Base-by-base conservation (phyloP, 1,140 invertebrate genomes). In the Magallana gigas region DNA sequence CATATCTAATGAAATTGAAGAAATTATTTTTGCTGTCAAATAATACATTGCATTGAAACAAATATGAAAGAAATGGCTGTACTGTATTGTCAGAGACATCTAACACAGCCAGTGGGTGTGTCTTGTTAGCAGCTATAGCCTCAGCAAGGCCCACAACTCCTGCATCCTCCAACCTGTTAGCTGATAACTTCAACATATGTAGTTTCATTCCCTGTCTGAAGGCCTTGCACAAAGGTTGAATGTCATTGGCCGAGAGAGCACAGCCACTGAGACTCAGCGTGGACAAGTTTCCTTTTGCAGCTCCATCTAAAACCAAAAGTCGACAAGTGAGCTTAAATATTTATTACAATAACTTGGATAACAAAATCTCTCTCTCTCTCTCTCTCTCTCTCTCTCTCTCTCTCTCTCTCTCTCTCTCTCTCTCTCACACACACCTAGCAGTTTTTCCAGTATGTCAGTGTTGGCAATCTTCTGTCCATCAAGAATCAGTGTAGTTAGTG, bases 161-260 rank as follows among this genome's bases (percentile, higher is more conserved):
- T 9, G 81, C 87, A 88, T 94, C 92, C 86, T 91, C 91, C 18
- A 94, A 68, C 11, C 93, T 68, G 91, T 94, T 94, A 85, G 90
- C 91, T 71, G 92, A 91, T 36, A 93, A 60, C 83, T 94, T 93
- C 12, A 94, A 87, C 92, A 93, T 94, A 36, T 91, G 91, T 23
- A 93, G 64, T 62, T 87, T 87, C 48, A 92, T 58, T 48, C 91
- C 91, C 86, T 90, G 83, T 68, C 88, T 87, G 11, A 94, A 81
- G n/a, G 90, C 91, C n/a, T 87, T 64, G 84, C 68, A 87, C 6
- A 94, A 59, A 14, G 91, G 90, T 57, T 64, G 84, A 16, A 94
- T 88, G 86, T 94, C 93, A 57, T 83, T 85, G 48, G 92, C 92
- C 64, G 87, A 87, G 85, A 94, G 80, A 6, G 90, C 90, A 86